These are phyloP conservation scores for Ephestia elutella DNA, from an alignment of 1,140 invertebrate genomes.

Conservation along the genomic window DNA sequence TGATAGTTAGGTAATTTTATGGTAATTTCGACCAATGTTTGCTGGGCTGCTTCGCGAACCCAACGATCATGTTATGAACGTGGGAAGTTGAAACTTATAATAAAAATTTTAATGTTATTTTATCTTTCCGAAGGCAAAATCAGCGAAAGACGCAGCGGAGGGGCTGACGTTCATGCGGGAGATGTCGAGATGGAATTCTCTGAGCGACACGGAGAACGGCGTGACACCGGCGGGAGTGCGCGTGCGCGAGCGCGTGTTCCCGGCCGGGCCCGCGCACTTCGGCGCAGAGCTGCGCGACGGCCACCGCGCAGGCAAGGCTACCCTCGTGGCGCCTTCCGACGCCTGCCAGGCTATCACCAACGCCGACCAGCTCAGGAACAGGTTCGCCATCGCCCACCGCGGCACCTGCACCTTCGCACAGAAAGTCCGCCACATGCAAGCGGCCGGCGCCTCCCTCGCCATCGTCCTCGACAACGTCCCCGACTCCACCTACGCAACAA, in stretches of 20 bases:
- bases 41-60: no score
- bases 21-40: no score
- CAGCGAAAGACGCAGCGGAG: slow-evolving; percentile 90
- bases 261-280: slow-evolving; percentile 94
- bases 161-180: slow-evolving; percentile 97
- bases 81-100: no score
- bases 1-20: no score
- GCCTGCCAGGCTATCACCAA: slow-evolving; percentile 82
- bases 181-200: slow-evolving; percentile 92
- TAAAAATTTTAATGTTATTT: slow-evolving; percentile 5
- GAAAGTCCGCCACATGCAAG: slow-evolving; percentile 91
- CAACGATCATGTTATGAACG: no score
- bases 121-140: slow-evolving; percentile 81
- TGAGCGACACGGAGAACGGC: slow-evolving; percentile 61
- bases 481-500: slow-evolving; percentile 81
- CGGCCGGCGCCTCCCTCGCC: slow-evolving; percentile 86
- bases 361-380: slow-evolving; percentile 77
- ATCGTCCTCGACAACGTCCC: slow-evolving; percentile 92
- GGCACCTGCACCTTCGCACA: slow-evolving; percentile 97
- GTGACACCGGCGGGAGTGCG: slow-evolving; percentile 48
- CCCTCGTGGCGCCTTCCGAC: slow-evolving; percentile 74
- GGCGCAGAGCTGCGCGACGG: slow-evolving; percentile 79
- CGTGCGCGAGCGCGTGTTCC: slow-evolving; percentile 69
- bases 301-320: slow-evolving; percentile 77
- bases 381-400: slow-evolving; percentile 89